Evolutionary conservation across 2,113 vertebrate genomes (phyloP), one percentile per base, ranked within the genome.

Genomic region (Pogona vitticeps): DNA sequence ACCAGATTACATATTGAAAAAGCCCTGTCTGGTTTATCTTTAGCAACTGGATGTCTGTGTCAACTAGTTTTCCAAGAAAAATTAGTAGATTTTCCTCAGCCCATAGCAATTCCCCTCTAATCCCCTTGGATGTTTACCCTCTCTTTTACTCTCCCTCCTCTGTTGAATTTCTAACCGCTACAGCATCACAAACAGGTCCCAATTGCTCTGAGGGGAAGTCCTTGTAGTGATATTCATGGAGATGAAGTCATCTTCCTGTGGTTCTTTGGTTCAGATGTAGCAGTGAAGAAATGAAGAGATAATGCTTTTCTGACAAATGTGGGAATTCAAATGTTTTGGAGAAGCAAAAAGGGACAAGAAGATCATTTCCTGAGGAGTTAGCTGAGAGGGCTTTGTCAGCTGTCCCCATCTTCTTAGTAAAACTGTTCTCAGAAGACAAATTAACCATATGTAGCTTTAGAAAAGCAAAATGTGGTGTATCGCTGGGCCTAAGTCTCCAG

Each of bases 211-310:
- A 70, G 67, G 65, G 80, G n/a, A 71, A 70, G 42, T 31, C 80
- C 79, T 31, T 4, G 5, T 33, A 18, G 80, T 82, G n/a, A 82
- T 31, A 82, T 71, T 71, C n/a, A 71, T 36, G 42, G 67, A 14
- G 46, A 82, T 82, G 68, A 71, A 82, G n/a, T n/a, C 36, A 82
- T 12, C n/a, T 26, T 17, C n/a, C 10, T 82, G 80, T 36, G 80
- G 80, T 33, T 18, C 33, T 1, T n/a, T 31, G 36, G 61, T 38
- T 38, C 65, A 38, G 40, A 33, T 82, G 63, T 82, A 65, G 80
- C 5, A 23, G 10, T 9, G 8, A 59, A 71, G 42, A 56, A 56
- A 20, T 58, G 46, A 52, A 28, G 42, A 36, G 65, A 17, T 28
- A 21, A 3, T 42, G 28, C 61, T 26, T 80, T 31, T 80, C 26